Percentiles rank a stretch among this genome's conserved stretches.
phyloP scores from a whole-genome alignment of 2,113 vertebrate genomes.

The Megatriorchis doriae region DNA sequence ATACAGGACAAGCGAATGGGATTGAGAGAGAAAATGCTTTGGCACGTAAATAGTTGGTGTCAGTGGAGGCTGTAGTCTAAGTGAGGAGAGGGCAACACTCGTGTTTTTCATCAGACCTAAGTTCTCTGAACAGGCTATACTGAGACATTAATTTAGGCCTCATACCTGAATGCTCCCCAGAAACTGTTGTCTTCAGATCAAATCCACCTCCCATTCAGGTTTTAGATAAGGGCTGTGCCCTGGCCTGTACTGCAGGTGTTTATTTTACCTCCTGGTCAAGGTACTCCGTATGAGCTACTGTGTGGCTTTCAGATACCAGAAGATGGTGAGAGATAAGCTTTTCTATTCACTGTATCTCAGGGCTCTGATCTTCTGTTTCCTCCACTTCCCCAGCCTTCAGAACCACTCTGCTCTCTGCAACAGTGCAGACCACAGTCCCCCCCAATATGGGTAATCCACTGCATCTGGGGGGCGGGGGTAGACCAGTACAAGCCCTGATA shows the following conservation, averaged over 20 bases:
- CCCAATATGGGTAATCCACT: not conserved
- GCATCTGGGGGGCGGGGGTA: not conserved
- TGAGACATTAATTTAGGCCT: not conserved
- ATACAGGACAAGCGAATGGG: not conserved
- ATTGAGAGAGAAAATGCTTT: not conserved
- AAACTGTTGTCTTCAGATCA: not conserved
- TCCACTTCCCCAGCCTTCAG: not conserved
- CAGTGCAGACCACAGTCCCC: not conserved
- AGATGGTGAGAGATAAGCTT: slow-evolving; percentile 32
- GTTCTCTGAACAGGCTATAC: not conserved
- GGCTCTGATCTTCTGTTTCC: not conserved
- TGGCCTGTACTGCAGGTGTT: not conserved
- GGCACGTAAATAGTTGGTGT: not conserved
- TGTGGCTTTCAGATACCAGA: not conserved
- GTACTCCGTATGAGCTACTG: not conserved
- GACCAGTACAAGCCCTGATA: not conserved
- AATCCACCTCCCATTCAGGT: not conserved
- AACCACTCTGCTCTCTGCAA: not conserved
- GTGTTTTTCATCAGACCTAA: not conserved
- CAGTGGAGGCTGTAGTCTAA: not conserved
- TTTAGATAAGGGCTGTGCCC: not conserved
- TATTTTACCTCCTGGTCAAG: not conserved
- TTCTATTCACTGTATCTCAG: not conserved
- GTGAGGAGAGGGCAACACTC: not conserved
- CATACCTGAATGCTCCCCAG: not conserved